Evolutionary conservation across 2,888 invertebrate species (phyloP).

Genomic region (Nyleta sp.): DNA sequence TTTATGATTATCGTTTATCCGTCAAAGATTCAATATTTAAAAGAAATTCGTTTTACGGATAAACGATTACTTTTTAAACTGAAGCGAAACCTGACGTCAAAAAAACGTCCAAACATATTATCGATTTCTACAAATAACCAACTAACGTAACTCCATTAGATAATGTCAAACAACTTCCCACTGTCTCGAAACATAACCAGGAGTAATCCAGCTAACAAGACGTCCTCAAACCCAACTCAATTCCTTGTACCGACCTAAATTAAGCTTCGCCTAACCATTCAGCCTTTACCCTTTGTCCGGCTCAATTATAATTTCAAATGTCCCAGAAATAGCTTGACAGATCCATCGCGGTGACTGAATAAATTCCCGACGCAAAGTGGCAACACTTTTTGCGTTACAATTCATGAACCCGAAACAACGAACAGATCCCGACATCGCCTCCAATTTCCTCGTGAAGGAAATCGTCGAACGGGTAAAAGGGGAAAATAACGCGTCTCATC

Average conservation of each 20-base stretch:
- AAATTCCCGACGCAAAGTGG: constrained; percentile 17
- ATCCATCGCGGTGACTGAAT: constrained; percentile 23
- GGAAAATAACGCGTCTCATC: constrained; percentile 44
- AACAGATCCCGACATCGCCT: not conserved
- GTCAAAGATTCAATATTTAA: too few relatives aligned
- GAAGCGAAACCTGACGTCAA: too few relatives aligned
- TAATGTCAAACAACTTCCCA: too few relatives aligned
- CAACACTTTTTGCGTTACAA: not conserved
- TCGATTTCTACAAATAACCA: too few relatives aligned
- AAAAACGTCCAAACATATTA: too few relatives aligned
- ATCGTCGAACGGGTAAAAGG: constrained; percentile 19
- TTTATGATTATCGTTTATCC: too few relatives aligned
- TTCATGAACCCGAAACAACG: constrained; percentile 7
- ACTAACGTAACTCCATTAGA: too few relatives aligned
- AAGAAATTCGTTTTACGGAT: too few relatives aligned
- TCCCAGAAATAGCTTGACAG: constrained; percentile 1
- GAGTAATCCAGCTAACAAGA: too few relatives aligned
- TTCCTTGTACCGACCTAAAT: constrained; percentile 22
- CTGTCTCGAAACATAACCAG: too few relatives aligned
- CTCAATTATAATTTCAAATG: constrained; percentile 39
- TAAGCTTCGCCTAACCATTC: constrained; percentile 17
- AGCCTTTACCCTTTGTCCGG: constrained; percentile 36
- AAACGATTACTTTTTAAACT: too few relatives aligned
- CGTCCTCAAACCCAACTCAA: too few relatives aligned
- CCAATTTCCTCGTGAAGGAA: constrained; percentile 10